Conservation (phyloP, 2,888 invertebrate species). For the Nephrotoma flavescens region DNA sequence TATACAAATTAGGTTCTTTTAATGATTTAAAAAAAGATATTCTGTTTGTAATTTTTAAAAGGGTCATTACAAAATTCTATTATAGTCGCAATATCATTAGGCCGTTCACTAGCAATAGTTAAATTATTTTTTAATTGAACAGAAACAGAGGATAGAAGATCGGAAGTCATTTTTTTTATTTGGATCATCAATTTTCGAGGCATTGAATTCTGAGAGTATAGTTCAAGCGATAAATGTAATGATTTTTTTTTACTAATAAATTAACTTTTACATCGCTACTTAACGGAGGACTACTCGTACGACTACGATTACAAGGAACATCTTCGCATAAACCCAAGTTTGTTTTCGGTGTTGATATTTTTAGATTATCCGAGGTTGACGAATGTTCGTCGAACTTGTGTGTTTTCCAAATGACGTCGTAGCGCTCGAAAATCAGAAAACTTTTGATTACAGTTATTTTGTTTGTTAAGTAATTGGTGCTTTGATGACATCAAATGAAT, state of each 20-base stretch:
- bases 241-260: background rate
- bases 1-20: constrained; percentile 6
- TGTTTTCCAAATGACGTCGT: constrained; percentile 1
- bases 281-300: too few relatives aligned
- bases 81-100: too few relatives aligned
- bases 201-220: constrained; percentile 6
- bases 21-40: constrained; percentile 6
- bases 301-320: too few relatives aligned
- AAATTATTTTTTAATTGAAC: background rate
- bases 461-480: constrained; percentile 3
- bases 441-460: constrained; percentile 7
- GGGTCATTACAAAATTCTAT: constrained; percentile 7
- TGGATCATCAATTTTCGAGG: constrained; percentile 5
- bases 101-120: background rate
- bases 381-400: too few relatives aligned
- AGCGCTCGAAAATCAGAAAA: constrained; percentile 7
- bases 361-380: too few relatives aligned
- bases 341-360: too few relatives aligned
- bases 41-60: background rate
- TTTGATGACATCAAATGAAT: constrained; percentile 3
- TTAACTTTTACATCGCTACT: too few relatives aligned
- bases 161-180: constrained; percentile 5
- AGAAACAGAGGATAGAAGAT: constrained; percentile 4
- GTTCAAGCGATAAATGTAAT: constrained; percentile 2
- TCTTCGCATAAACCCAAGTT: too few relatives aligned